A percentile compares a stretch with the other conserved stretches of the same genome.
Conservation (phyloP, 2,797 vertebrate genomes). For the Gastrophryne carolinensis region DNA sequence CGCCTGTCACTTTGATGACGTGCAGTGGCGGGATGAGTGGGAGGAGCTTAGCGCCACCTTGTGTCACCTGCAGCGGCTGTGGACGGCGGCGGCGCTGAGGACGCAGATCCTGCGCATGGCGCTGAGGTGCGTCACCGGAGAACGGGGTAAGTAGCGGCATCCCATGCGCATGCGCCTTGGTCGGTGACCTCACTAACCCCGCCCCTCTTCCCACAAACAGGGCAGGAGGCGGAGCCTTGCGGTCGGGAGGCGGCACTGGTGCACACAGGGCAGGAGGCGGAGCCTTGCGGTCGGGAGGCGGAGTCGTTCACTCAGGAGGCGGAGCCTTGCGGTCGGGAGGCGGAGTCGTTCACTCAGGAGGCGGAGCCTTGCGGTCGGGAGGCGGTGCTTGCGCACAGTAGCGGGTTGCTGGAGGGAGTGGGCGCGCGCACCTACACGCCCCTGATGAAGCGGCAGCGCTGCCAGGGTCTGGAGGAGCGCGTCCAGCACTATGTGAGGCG, state of each 20-base stretch:
- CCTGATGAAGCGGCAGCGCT: constrained; percentile 82
- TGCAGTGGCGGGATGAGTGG: constrained; percentile 75
- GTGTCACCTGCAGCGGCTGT: constrained; percentile 82
- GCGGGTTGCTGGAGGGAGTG: constrained; percentile 82
- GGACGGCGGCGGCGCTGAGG: constrained; percentile 82
- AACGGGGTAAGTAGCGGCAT: no score
- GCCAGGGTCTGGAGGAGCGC: constrained; percentile 87
- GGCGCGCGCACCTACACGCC: constrained; percentile 81
- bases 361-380: constrained; percentile 56
- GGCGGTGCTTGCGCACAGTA: constrained; percentile 62
- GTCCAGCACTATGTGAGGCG: constrained; percentile 86
- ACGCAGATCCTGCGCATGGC: constrained; percentile 80
- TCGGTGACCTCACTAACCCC: no score
- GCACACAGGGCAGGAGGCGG: no score
- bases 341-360: no score
- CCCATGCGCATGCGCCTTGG: no score
- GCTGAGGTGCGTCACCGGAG: constrained; percentile 78
- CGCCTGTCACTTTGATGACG: constrained; percentile 82
- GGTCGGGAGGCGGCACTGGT: constrained; percentile 55
- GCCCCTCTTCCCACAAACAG: no score
- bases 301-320: no score
- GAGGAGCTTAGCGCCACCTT: constrained; percentile 77
- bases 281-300: no score
- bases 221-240: constrained; percentile 58
- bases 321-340: no score